phyloP scores from a whole-genome alignment of 1,140 invertebrate species.

The Hycleus phaleratus region DNA sequence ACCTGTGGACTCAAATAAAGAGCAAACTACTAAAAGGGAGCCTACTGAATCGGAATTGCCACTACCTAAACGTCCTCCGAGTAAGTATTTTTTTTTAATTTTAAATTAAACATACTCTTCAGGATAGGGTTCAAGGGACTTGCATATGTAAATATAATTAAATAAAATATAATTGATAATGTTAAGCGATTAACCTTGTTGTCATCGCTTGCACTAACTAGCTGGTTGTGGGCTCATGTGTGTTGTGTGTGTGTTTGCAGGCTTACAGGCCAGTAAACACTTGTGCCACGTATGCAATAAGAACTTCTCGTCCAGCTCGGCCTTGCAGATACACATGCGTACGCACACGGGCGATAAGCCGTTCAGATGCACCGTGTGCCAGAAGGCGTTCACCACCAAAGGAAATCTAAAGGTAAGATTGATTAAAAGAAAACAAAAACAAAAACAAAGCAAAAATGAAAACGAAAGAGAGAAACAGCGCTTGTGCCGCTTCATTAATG shows the following conservation, averaged over 20 bases:
- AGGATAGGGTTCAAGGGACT: background rate
- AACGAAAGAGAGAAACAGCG: background rate
- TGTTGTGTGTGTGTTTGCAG: constrained; percentile 41
- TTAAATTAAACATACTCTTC: background rate
- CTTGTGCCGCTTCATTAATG: constrained; percentile 10
- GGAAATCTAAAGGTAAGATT: constrained; percentile 90
- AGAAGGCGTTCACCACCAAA: constrained; percentile 95
- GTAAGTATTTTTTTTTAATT: constrained; percentile 46
- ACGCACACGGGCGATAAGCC: constrained; percentile 98
- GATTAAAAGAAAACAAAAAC: background rate
- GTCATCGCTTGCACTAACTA: constrained; percentile 39
- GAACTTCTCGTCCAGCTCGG: constrained; percentile 94
- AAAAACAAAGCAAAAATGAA: no score
- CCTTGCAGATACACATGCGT: constrained; percentile 95
- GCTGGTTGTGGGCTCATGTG: constrained; percentile 40
- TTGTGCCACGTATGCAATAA: constrained; percentile 95
- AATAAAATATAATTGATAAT: background rate
- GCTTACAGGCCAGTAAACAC: constrained; percentile 65
- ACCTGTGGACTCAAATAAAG: constrained; percentile 35
- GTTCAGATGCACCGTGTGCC: constrained; percentile 90
- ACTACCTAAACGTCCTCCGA: constrained; percentile 61
- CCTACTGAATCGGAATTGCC: constrained; percentile 49
- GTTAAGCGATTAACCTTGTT: constrained; percentile 25
- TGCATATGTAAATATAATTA: background rate
- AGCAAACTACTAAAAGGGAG: constrained; percentile 40